Base-by-base conservation (phyloP, 1,140 invertebrate species). In the Aleiodes sp. region DNA sequence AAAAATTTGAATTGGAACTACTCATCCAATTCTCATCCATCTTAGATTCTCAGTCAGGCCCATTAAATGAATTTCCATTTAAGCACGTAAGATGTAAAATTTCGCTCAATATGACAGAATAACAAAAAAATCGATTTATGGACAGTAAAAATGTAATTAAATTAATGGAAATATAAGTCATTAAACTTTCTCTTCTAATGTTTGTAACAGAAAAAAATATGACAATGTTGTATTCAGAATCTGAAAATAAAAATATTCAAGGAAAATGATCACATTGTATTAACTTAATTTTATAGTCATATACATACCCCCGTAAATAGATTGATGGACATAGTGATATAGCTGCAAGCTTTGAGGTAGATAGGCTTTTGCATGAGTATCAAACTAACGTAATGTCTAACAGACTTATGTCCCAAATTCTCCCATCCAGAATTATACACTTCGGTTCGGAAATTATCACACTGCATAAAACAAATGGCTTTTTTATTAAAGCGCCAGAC, bases 181-280 rank as follows among this genome's bases (percentile, higher is more conserved):
- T 26, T 6, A 41, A 28, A 16, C n/a, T 61, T 39, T 28, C n/a
- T 29, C n/a, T 28, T 64, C 68, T 9, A 69, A 19, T n/a, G 68
- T 64, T 28, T 33, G 68, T 1, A 64, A 10, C 31, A 64, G 16
- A 26, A 59, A 59, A 59, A 29, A 59, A 26, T 59, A 59, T 0
- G 56, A 59, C 3, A 59, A 12, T 31, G 56, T 31, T 59, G 56
- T 59, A 35, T 67, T 57, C 2, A 57, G 33, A 19, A 59, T 59
- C 65, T 67, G 52, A 8, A 59, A 59, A 37, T 8, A 24, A 4
- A 21, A 24, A n/a, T n/a, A 21, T 8, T 8, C 9, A 39, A 21
- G 29, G 1, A 1, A 21, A 37, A 37, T 14, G 0, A 24, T 21
- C 24, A 21, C 7, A 35, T 39, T 6, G 1, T 3, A 9, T 21